Evolutionary conservation across 2,797 vertebrate species (phyloP), one percentile per base, ranked within the genome.

Genomic region (Lacerta agilis): DNA sequence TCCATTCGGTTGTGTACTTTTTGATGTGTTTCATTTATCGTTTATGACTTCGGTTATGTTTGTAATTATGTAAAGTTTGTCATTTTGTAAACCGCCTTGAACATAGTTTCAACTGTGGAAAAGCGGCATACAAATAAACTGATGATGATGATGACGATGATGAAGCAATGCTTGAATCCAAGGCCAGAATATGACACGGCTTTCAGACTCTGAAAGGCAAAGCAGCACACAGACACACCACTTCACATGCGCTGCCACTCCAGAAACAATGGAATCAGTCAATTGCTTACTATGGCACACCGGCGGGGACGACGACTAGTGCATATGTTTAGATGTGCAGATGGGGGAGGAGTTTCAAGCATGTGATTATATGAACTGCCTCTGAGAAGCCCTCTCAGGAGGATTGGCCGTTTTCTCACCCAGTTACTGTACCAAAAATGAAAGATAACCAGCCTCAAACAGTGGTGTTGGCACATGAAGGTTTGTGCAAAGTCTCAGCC

Each of bases 291-390:
- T 73, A 87, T 4, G 49, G 81, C 0, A 1, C 0, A 72, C 72
- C 41, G 66, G 88, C 1, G 43, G 43, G 58, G 92, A 80, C n/a
- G n/a, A n/a, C n/a, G n/a, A 89, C 89, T 90, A 85, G 90, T 93
- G 95, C 93, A 95, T 49, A 94, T 0, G 17, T 91, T 94, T 86
- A 89, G 81, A 88, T 83, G 89, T 91, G 88, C 61, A 92, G 93
- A 94, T 91, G 86, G 81, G 92, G 94, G 87, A 0, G 43, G 92
- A 86, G 84, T 86, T 55, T 87, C 87, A 88, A 95, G 91, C 83
- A 7, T 83, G 90, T 89, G 85, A 94, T 92, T 94, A 94, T 87
- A 83, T 78, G 33, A 15, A 88, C 79, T 88, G 81, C 49, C 83
- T 72, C 93, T 89, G 89, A 87, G 90, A 66, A 72, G 38, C 85